Evolutionary conservation across 2,113 vertebrate genomes (phyloP).

Genomic region (Romanogobio albipinnatus): DNA sequence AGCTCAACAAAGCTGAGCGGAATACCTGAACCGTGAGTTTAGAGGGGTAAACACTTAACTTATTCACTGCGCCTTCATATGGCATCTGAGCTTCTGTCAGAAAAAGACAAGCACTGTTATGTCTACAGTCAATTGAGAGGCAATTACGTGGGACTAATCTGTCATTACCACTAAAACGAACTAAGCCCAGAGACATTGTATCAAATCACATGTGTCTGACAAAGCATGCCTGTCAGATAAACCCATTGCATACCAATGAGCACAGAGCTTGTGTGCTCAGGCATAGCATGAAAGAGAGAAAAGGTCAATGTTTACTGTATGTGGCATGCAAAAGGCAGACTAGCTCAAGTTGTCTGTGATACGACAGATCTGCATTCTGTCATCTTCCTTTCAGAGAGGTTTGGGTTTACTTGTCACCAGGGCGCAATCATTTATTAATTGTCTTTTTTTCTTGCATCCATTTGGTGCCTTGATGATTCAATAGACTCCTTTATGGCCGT

Average conservation of each 20-base stretch:
- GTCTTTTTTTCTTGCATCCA: slow-evolving; percentile 15
- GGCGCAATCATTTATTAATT: background rate
- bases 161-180: slow-evolving; percentile 66
- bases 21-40: slow-evolving; percentile 68
- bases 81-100: slow-evolving; percentile 66
- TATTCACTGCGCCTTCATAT: slow-evolving; percentile 61
- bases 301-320: slow-evolving; percentile 43
- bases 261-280: slow-evolving; percentile 16
- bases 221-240: slow-evolving; percentile 60
- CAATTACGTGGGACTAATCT: slow-evolving; percentile 64
- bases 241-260: slow-evolving; percentile 33
- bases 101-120: slow-evolving; percentile 63
- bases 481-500: background rate
- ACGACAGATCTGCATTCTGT: slow-evolving; percentile 3
- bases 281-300: slow-evolving; percentile 8
- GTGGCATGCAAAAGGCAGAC: slow-evolving; percentile 14
- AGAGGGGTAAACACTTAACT: slow-evolving; percentile 71
- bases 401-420: slow-evolving; percentile 25
- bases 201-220: slow-evolving; percentile 61
- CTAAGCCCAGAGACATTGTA: slow-evolving; percentile 60
- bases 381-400: slow-evolving; percentile 11
- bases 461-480: slow-evolving; percentile 26
- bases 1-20: slow-evolving; percentile 62
- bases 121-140: slow-evolving; percentile 54
- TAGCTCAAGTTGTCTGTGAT: slow-evolving; percentile 15